phyloP scores from a whole-genome alignment of 2,113 vertebrate genomes.

The Dascyllus trimaculatus region DNA sequence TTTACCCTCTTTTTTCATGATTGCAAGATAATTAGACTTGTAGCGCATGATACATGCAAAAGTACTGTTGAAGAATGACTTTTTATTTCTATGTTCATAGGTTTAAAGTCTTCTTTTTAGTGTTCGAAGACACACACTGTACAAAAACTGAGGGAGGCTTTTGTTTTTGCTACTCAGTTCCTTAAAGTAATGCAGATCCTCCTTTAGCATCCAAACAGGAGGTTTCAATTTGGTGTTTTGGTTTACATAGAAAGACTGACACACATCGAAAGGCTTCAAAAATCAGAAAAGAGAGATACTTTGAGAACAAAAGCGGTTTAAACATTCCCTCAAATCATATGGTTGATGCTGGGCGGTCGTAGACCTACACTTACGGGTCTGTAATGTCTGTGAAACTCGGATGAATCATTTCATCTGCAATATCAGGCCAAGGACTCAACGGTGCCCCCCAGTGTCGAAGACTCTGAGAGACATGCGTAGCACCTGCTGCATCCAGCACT shows the following conservation, averaged over 20 bases:
- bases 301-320: constrained; percentile 42
- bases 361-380: constrained; percentile 53
- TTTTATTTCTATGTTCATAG: constrained; percentile 48
- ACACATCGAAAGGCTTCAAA: constrained; percentile 31
- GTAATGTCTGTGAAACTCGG: constrained; percentile 59
- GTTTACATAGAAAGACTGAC: constrained; percentile 35
- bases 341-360: constrained; percentile 41
- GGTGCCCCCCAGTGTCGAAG: constrained; percentile 68
- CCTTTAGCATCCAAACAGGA: constrained; percentile 31
- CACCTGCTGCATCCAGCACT: constrained; percentile 74
- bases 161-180: constrained; percentile 34
- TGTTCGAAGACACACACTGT: constrained; percentile 78
- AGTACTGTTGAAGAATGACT: constrained; percentile 56
- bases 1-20: constrained; percentile 46
- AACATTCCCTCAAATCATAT: constrained; percentile 42
- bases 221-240: constrained; percentile 42
- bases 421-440: constrained; percentile 72
- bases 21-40: constrained; percentile 73
- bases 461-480: constrained; percentile 70
- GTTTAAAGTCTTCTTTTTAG: constrained; percentile 43
- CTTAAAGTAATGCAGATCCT: constrained; percentile 52
- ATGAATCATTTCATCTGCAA: constrained; percentile 69
- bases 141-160: constrained; percentile 51
- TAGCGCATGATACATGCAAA: constrained; percentile 81
- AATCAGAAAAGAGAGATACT: constrained; percentile 25